Evolutionary conservation across 2,888 invertebrate species (phyloP).

Genomic region (Perizoma flavofasciatum): DNA sequence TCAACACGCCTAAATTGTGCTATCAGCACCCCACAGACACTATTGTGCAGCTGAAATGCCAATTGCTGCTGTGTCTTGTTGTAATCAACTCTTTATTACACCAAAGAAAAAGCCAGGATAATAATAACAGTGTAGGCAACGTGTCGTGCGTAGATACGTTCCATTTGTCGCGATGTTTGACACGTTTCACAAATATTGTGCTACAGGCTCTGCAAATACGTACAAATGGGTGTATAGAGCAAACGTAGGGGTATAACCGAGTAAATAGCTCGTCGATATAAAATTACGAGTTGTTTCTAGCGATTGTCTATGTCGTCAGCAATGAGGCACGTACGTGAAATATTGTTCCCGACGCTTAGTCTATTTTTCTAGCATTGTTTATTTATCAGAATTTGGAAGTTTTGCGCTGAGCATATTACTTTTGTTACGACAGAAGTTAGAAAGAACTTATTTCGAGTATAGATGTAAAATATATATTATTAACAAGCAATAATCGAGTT

Average conservation of each 20-base stretch:
- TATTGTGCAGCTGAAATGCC: conserved; percentile 57
- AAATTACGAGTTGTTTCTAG: conserved; percentile 67
- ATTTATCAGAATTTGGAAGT: conserved; percentile 39
- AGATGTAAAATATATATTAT: too few species aligned
- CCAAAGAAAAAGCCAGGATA: conserved; percentile 72
- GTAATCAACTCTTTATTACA: conserved; percentile 80
- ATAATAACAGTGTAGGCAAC: conserved; percentile 70
- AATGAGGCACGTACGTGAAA: conserved; percentile 65
- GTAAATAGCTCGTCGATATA: conserved; percentile 69
- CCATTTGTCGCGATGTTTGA: conserved; percentile 73
- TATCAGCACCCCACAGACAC: conserved; percentile 70
- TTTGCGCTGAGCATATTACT: conserved; percentile 22
- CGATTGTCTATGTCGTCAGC: conserved; percentile 64
- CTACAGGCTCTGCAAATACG: conserved; percentile 76
- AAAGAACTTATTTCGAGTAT: conserved; percentile 1
- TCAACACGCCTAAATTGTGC: conserved; percentile 51
- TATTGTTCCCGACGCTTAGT: conserved; percentile 53
- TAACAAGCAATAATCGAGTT: too few species aligned
- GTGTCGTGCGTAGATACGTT: conserved; percentile 78
- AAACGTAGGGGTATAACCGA: conserved; percentile 71
- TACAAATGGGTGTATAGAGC: conserved; percentile 64
- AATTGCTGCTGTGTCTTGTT: conserved; percentile 60
- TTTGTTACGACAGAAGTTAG: conserved; percentile 11
- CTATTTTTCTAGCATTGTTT: conserved; percentile 52
- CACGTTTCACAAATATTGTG: conserved; percentile 83